Conservation (phyloP, 2,797 vertebrate species). For the Lepus townsendii region DNA sequence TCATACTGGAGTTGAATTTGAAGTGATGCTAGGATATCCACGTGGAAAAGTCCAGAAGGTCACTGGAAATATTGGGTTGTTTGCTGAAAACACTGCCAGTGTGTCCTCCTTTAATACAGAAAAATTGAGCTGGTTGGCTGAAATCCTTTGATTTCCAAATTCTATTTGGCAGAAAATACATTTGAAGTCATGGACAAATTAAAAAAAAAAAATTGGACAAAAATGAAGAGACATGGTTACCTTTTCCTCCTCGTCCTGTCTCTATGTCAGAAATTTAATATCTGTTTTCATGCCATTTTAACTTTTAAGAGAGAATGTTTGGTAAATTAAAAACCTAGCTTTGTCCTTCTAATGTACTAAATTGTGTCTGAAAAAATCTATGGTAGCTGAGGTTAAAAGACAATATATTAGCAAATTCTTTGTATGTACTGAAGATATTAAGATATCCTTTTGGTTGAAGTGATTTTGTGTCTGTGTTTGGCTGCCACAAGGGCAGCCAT, state of each 20-base stretch:
- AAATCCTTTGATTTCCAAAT: conserved; percentile 67
- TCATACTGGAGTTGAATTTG: neutral
- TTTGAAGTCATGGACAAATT: conserved; percentile 26
- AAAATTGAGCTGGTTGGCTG: conserved; percentile 53
- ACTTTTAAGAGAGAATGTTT: conserved; percentile 54
- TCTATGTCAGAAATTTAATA: conserved; percentile 51
- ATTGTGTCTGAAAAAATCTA: neutral
- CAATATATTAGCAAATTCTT: neutral
- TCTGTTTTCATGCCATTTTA: conserved; percentile 52
- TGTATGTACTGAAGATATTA: conserved; percentile 29
- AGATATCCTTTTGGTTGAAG: neutral
- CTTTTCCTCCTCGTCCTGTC: neutral
- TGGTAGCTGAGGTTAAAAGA: conserved; percentile 28
- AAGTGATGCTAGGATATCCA: conserved; percentile 1
- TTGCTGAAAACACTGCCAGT: conserved; percentile 29
- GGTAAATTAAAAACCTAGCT: conserved; percentile 15
- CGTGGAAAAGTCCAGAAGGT: conserved; percentile 6
- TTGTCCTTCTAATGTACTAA: conserved; percentile 49
- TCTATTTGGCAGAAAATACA: conserved; percentile 58
- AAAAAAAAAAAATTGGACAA: neutral
- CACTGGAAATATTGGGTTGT: conserved; percentile 41
- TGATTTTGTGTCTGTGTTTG: neutral
- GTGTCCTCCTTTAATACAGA: conserved; percentile 60
- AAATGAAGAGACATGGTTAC: conserved; percentile 29
- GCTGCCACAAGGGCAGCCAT: neutral